Conservation (phyloP, 2,797 vertebrate species). For the Acrossocheilus wenchowensis region DNA sequence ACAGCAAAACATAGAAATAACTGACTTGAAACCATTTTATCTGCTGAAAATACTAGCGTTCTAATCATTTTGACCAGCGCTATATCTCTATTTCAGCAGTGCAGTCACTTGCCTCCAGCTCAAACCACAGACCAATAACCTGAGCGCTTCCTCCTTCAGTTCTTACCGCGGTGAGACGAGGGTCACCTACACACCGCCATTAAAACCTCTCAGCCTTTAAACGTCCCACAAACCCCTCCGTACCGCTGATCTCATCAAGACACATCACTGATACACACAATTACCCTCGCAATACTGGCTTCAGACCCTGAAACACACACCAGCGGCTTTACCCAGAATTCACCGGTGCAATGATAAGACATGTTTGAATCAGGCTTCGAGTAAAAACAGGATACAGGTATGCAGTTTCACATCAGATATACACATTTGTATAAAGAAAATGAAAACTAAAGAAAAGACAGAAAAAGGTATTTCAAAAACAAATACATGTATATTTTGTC, state of each 20-base stretch:
- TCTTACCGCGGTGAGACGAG: too few relatives aligned
- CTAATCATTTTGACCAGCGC: too few relatives aligned
- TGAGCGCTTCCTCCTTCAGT: neutral
- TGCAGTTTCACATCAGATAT: too few relatives aligned
- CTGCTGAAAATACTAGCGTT: too few relatives aligned
- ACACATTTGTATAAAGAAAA: too few relatives aligned
- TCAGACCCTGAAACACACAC: conserved; percentile 25
- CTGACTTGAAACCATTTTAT: too few relatives aligned
- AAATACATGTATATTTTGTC: too few relatives aligned
- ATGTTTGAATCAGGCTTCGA: too few relatives aligned
- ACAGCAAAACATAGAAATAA: too few relatives aligned
- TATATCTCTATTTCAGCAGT: neutral
- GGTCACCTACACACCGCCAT: conserved; percentile 32
- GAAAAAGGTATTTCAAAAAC: too few relatives aligned
- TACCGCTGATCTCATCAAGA: conserved; percentile 44
- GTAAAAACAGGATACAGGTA: too few relatives aligned
- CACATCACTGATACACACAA: conserved; percentile 35
- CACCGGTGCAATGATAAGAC: neutral
- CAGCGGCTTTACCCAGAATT: conserved; percentile 19
- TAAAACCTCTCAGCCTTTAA: conserved; percentile 36
- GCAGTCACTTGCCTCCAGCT: neutral
- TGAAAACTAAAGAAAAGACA: too few relatives aligned
- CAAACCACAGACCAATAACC: neutral
- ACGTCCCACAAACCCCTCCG: conserved; percentile 11
- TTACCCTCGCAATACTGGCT: conserved; percentile 19